Evolutionary conservation across 1,140 invertebrate genomes (phyloP).

Genomic region (Adelges cooleyi): DNA sequence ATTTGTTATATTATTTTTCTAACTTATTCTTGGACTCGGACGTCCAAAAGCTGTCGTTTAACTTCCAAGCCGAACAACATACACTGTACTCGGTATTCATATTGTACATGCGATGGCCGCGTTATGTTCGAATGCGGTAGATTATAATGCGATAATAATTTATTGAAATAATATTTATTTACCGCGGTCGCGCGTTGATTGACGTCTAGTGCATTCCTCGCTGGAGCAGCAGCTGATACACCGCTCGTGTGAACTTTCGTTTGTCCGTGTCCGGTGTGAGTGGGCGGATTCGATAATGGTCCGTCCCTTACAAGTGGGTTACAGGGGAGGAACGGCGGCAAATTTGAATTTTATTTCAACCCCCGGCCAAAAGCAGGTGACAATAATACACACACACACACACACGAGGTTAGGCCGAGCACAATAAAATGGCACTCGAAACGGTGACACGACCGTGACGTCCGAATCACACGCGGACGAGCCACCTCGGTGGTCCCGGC

Average conservation of each 20-base stretch:
- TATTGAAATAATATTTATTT: no score
- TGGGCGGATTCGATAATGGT: background rate
- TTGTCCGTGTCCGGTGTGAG: background rate
- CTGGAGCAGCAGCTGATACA: background rate
- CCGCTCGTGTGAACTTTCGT: slow-evolving; percentile 24
- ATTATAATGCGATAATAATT: no score
- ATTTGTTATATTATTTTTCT: no score
- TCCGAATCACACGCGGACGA: background rate
- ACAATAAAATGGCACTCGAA: slow-evolving; percentile 17
- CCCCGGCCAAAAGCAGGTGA: slow-evolving; percentile 1
- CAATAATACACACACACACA: background rate
- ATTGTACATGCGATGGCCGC: no score
- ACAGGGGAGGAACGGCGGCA: no score
- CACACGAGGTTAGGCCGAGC: background rate
- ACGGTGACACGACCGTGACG: background rate
- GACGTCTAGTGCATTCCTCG: slow-evolving; percentile 5
- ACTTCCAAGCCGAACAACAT: no score
- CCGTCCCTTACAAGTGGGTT: background rate
- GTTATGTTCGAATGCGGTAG: no score
- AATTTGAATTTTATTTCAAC: slow-evolving; percentile 13
- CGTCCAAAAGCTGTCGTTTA: no score
- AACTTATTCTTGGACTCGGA: no score
- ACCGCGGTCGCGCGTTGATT: background rate
- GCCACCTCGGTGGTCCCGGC: slow-evolving; percentile 5
- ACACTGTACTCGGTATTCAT: no score